Base-by-base conservation (phyloP, 2,113 vertebrate species). In the Rhodinocichla rosea region DNA sequence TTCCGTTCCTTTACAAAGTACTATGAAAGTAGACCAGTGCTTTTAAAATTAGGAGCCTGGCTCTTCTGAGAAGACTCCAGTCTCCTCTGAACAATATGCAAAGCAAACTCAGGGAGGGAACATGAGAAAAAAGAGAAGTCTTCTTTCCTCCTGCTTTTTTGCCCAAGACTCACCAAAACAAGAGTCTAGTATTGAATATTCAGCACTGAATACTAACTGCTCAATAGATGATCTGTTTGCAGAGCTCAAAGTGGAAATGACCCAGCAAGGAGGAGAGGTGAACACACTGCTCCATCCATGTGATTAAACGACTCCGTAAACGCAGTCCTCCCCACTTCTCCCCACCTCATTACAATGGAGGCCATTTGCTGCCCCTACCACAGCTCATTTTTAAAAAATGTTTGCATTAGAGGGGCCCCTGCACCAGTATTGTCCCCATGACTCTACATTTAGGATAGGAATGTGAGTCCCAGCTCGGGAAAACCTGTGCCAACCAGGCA, bases 141-240 rank as follows among this genome's bases (percentile, higher is more conserved):
- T 94, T 96, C 95, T 97, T 95, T 96, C 92, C 89, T 95, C 69
- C 94, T 88, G 7, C 40, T 85, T 78, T 82, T 80, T 94, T 79
- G 39, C 92, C 90, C 70, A 91, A 86, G 90, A 92, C 86, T 93
- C 81, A 95, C 94, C 87, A 94, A 96, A 95, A 97, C 95, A 97
- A 97, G 95, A 96, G 91, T 96, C 95, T 89, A 96, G 95, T 93
- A 92, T 96, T 97, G 95, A 97, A 97, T 97, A 96, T 96, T 97
- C 94, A 96, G 85, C 35, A 53, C 95, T 95, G 96, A 97, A 95
- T 90, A 86, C 97, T 90, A 92, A 87, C 92, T 47, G 78, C 91
- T 97, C 97, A 97, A 96, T 97, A 96, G 96, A 90, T 3, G 11
- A 95, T 96, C 94, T 96, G 95, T 97, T 96, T 95, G 89, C 94